These are phyloP conservation scores for Lordiphosa andalusiaca DNA, from an alignment of 2,888 invertebrate species.

Conservation along the genomic window DNA sequence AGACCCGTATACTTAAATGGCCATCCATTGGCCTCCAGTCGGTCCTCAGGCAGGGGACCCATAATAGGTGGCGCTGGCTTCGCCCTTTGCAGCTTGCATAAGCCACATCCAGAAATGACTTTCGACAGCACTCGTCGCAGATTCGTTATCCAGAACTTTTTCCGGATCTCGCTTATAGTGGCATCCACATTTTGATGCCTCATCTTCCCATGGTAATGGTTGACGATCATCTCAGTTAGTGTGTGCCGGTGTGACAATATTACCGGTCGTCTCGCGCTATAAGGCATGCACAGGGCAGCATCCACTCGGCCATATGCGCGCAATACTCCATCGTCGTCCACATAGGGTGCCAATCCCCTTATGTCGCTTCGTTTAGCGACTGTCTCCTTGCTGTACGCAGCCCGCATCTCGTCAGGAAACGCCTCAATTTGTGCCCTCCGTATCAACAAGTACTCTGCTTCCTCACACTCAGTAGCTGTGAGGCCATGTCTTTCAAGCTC, in stretches of 20 bases:
- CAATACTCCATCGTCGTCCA: too few relatives aligned
- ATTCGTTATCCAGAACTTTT: constrained; percentile 12
- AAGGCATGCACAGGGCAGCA: too few relatives aligned
- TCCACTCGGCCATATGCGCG: too few relatives aligned
- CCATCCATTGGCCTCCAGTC: constrained; percentile 2
- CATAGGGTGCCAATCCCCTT: too few relatives aligned
- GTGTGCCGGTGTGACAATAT: background rate
- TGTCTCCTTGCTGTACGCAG: too few relatives aligned
- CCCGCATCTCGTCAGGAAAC: too few relatives aligned
- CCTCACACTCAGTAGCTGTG: background rate
- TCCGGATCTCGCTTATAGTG: constrained; percentile 4
- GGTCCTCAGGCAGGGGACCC: constrained; percentile 4
- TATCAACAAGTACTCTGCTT: too few relatives aligned
- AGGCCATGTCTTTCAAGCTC: background rate
- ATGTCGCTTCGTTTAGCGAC: too few relatives aligned
- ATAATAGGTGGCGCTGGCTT: constrained; percentile 5
- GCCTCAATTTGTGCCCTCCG: too few relatives aligned
- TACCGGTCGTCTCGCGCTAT: too few relatives aligned
- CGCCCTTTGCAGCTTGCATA: constrained; percentile 4
- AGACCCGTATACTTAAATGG: background rate
- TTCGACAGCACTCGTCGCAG: background rate
- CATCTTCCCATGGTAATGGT: background rate
- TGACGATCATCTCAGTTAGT: constrained; percentile 2
- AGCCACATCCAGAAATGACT: background rate
- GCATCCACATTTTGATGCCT: constrained; percentile 5